Evolutionary conservation across 2,113 vertebrate genomes (phyloP).

Genomic region (Chauna torquata): DNA sequence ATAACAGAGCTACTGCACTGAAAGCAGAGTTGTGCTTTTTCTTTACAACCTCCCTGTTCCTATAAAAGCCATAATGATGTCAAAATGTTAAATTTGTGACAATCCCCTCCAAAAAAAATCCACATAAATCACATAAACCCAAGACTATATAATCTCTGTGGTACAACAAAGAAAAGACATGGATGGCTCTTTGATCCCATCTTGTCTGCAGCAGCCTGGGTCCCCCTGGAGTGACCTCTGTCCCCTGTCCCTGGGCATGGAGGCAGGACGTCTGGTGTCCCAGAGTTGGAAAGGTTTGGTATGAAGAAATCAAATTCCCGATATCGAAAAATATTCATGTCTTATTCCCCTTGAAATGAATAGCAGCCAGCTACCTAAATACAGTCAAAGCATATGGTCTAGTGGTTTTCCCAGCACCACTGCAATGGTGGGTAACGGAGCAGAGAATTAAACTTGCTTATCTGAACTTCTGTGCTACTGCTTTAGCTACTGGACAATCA

Average conservation of each 20-base stretch:
- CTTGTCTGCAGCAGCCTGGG: background rate
- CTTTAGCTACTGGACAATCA: background rate
- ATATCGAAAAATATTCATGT: background rate
- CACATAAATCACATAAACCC: background rate
- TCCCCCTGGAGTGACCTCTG: background rate
- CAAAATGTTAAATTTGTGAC: background rate
- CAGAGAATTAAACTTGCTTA: rapidly evolving
- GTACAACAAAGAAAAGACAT: background rate
- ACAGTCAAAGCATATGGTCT: background rate
- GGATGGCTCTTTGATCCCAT: background rate
- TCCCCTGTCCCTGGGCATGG: rapidly evolving
- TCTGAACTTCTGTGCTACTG: background rate
- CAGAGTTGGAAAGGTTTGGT: background rate
- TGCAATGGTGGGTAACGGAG: background rate
- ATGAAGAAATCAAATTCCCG: background rate
- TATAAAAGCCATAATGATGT: background rate
- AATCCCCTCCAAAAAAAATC: background rate
- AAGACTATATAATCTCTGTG: background rate
- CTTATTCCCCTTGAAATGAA: background rate
- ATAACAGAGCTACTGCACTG: background rate
- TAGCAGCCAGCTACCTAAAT: background rate
- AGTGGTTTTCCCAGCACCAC: background rate
- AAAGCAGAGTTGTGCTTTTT: background rate
- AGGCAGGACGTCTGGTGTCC: background rate
- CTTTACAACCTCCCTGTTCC: background rate